A percentile compares a stretch with the other conserved stretches of the same genome.
Conservation (phyloP, 2,113 vertebrate genomes). For the Chauna torquata region DNA sequence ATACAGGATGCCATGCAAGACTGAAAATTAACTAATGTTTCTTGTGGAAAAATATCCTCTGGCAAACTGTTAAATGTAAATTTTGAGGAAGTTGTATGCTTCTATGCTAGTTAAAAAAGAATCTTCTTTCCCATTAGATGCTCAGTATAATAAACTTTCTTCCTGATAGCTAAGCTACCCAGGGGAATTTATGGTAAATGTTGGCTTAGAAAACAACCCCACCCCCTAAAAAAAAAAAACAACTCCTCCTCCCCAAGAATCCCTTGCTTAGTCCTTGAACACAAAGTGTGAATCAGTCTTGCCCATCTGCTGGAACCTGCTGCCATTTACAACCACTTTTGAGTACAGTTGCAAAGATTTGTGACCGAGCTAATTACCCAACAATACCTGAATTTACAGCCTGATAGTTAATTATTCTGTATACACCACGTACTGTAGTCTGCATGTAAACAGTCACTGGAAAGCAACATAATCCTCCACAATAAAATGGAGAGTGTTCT, state of each 20-base stretch:
- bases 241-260: neutral
- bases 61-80: neutral
- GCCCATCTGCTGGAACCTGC: neutral
- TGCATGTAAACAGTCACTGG: neutral
- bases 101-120: neutral
- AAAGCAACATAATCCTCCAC: neutral
- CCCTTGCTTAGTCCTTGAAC: neutral
- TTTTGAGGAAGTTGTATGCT: neutral
- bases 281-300: neutral
- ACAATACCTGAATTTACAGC: neutral
- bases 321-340: neutral
- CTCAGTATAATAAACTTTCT: neutral
- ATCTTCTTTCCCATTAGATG: neutral
- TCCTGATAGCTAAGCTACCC: neutral
- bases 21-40: neutral
- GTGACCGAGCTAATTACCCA: neutral
- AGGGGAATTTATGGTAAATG: neutral
- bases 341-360: neutral
- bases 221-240: neutral
- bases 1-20: neutral
- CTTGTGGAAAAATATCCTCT: neutral
- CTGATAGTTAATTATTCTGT: neutral
- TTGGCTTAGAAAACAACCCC: neutral
- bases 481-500: neutral
- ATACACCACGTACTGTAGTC: neutral